Conservation (phyloP, 2,797 vertebrate genomes). For the Glyptemys insculpta region DNA sequence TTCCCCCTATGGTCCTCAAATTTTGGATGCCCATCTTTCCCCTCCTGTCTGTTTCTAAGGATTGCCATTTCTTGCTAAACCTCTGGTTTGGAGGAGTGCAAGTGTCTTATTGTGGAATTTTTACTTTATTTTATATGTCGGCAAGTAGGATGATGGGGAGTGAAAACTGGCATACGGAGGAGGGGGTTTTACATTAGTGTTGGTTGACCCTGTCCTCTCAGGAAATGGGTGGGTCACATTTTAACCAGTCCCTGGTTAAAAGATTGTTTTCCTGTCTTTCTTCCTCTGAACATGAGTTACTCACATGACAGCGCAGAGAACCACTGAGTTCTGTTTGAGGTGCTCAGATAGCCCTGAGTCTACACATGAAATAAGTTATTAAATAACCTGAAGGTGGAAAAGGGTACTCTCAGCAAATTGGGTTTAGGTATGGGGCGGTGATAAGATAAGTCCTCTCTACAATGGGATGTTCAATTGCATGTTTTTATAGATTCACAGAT, state of each 20-base stretch:
- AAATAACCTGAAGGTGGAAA: neutral
- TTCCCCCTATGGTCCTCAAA: neutral
- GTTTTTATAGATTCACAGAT: neutral
- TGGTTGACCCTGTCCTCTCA: neutral
- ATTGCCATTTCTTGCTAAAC: neutral
- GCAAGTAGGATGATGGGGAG: neutral
- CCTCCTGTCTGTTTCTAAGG: neutral
- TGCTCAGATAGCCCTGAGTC: neutral
- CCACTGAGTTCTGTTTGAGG: neutral
- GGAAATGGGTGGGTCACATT: neutral
- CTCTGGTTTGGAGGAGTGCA: neutral
- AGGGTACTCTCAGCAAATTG: neutral
- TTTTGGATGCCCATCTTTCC: rapidly evolving
- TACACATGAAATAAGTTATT: neutral
- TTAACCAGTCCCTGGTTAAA: neutral
- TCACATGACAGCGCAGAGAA: neutral
- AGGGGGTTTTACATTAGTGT: neutral
- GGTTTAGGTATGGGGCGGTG: neutral
- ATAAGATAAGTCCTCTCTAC: neutral
- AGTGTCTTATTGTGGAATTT: neutral
- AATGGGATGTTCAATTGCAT: neutral
- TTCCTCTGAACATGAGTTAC: rapidly evolving
- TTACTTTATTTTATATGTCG: rapidly evolving
- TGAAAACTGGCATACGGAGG: neutral
- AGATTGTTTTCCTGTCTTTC: neutral